These are phyloP conservation scores for Stenichneumon culpator DNA, from an alignment of 2,888 invertebrate species.

Conservation along the genomic window DNA sequence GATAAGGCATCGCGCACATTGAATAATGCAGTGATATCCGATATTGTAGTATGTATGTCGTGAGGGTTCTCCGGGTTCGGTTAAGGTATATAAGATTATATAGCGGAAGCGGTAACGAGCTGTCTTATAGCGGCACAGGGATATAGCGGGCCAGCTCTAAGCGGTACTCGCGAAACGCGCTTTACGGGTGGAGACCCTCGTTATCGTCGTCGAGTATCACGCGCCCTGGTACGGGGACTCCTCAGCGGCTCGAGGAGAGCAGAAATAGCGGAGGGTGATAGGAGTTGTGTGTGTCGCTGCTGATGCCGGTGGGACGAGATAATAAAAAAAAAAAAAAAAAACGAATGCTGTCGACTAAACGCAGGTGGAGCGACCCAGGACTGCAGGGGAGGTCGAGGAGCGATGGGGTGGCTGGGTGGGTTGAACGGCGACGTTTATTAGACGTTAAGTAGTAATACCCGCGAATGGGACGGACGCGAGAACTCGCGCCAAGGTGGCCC, in stretches of 20 bases:
- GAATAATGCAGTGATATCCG: slow-evolving; percentile 64
- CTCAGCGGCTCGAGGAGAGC: slow-evolving; percentile 17
- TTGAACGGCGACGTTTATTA: slow-evolving; percentile 83
- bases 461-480: slow-evolving; percentile 79
- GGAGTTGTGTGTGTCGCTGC: slow-evolving; percentile 26
- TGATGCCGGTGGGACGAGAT: slow-evolving; percentile 55
- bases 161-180: slow-evolving; percentile 66
- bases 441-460: slow-evolving; percentile 85
- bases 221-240: slow-evolving; percentile 23
- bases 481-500: slow-evolving; percentile 70
- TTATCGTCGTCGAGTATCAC: slow-evolving; percentile 72
- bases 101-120: slow-evolving; percentile 67
- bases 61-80: not conserved
- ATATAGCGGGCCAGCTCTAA: slow-evolving; percentile 56
- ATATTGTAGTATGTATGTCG: slow-evolving; percentile 46
- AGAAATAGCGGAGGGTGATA: slow-evolving; percentile 26
- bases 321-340: slow-evolving; percentile 70
- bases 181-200: slow-evolving; percentile 74
- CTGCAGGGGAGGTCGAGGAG: slow-evolving; percentile 16
- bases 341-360: slow-evolving; percentile 72
- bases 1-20: slow-evolving; percentile 13
- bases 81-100: slow-evolving; percentile 47
- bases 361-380: slow-evolving; percentile 19
- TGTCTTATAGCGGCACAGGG: slow-evolving; percentile 53
- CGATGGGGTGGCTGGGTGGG: slow-evolving; percentile 58